Conservation (phyloP, 2,888 invertebrate species). For the Lottia scabra region DNA sequence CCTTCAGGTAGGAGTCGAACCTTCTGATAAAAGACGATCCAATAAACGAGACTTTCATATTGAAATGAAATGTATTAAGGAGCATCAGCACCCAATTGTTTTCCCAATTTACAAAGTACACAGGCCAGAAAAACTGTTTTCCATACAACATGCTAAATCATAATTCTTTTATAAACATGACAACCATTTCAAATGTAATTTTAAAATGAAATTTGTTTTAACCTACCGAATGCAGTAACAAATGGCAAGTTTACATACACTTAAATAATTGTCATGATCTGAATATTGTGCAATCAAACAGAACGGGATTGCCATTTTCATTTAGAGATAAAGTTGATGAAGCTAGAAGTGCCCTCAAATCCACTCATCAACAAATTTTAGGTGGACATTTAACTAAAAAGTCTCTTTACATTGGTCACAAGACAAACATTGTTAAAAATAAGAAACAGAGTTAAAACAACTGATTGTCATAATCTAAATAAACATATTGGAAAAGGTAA, state of each 20-base stretch:
- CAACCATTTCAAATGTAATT: not conserved
- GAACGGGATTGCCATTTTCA: not conserved
- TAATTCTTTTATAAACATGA: too few species aligned
- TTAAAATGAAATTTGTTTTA: not conserved
- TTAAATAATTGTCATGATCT: not conserved
- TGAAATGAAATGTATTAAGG: too few species aligned
- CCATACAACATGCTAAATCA: too few species aligned
- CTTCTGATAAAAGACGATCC: too few species aligned
- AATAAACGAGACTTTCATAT: too few species aligned
- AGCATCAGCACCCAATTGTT: too few species aligned
- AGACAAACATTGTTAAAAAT: not conserved
- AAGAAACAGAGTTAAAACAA: not conserved
- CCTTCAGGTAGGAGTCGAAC: too few species aligned
- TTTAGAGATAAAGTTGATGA: not conserved
- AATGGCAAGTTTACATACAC: not conserved
- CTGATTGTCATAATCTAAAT: not conserved
- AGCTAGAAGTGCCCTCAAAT: not conserved
- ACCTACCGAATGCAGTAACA: not conserved
- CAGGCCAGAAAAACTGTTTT: too few species aligned
- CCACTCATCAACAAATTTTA: not conserved
- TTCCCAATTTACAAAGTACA: too few species aligned
- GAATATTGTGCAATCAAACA: not conserved
- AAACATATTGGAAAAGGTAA: not conserved
- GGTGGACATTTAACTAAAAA: not conserved
- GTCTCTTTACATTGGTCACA: not conserved